These are phyloP conservation scores for Caenorhabditis plicata DNA, from an alignment of 2,888 invertebrate genomes.

Conservation along the genomic window DNA sequence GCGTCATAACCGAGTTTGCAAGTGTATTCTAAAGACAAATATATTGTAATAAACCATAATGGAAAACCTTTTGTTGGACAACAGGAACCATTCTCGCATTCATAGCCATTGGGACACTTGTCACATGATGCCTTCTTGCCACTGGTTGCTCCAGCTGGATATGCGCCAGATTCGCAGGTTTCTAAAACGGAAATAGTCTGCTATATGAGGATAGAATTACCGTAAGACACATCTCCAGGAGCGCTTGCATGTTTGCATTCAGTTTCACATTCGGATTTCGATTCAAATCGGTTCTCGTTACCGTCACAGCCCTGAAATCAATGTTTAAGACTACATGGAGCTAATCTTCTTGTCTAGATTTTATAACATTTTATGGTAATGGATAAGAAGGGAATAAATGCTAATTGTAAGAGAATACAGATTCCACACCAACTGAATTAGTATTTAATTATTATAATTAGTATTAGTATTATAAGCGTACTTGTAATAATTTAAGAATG, in stretches of 20 bases:
- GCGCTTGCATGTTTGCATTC: constrained; percentile 18
- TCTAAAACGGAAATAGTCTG: constrained; percentile 16
- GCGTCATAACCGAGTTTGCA: constrained; percentile 60
- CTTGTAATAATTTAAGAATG: too few species aligned
- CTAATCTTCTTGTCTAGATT: background rate
- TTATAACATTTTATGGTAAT: background rate
- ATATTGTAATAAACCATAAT: too few species aligned
- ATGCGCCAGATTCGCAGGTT: constrained; percentile 34
- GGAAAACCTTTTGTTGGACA: constrained; percentile 56
- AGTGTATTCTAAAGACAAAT: constrained; percentile 39
- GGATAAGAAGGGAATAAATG: too few species aligned
- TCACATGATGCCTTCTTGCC: constrained; percentile 31
- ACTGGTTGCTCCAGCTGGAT: constrained; percentile 38
- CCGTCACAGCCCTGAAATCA: constrained; percentile 54
- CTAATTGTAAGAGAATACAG: too few species aligned
- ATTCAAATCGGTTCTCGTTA: constrained; percentile 53
- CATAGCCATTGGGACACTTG: constrained; percentile 56
- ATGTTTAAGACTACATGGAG: background rate
- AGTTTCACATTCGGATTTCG: constrained; percentile 43
- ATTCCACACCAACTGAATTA: too few species aligned
- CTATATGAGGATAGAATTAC: constrained; percentile 1
- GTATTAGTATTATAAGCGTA: too few species aligned
- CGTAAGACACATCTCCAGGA: constrained; percentile 14
- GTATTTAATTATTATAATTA: too few species aligned
- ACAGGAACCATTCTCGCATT: constrained; percentile 48